Evolutionary conservation across 2,113 vertebrate genomes (phyloP).

Genomic region (Apaloderma vittatum): DNA sequence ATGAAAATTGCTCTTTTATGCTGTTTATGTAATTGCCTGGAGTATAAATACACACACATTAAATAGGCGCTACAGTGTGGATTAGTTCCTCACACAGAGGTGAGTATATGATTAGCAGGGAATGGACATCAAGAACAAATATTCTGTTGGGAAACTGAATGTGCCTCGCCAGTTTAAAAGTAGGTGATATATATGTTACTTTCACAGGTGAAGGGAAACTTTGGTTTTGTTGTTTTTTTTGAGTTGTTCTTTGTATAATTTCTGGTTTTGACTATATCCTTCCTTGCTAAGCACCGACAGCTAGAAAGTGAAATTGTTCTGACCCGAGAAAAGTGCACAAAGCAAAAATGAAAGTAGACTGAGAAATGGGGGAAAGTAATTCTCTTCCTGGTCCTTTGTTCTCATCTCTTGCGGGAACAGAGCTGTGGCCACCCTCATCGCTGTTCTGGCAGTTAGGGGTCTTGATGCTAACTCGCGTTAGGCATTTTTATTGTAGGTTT

Average conservation of each 20-base stretch:
- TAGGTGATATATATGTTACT: not conserved
- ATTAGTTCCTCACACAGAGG: not conserved
- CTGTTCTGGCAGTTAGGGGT: not conserved
- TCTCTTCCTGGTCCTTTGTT: not conserved
- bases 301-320: not conserved
- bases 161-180: not conserved
- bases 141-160: not conserved
- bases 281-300: not conserved
- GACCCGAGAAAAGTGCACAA: not conserved
- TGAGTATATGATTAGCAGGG: not conserved
- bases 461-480: not conserved
- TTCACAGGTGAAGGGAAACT: not conserved
- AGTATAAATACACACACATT: not conserved
- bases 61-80: not conserved
- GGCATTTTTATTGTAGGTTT: not conserved
- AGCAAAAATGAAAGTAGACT: constrained; percentile 51
- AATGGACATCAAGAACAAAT: not conserved
- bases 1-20: not conserved
- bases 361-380: not conserved
- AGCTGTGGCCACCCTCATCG: not conserved
- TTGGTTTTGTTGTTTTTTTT: fast-evolving
- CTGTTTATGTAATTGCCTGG: not conserved
- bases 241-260: not conserved
- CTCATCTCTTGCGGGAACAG: not conserved
- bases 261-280: not conserved